Conservation (phyloP, 2,113 vertebrate genomes). For the Alethe castanea region DNA sequence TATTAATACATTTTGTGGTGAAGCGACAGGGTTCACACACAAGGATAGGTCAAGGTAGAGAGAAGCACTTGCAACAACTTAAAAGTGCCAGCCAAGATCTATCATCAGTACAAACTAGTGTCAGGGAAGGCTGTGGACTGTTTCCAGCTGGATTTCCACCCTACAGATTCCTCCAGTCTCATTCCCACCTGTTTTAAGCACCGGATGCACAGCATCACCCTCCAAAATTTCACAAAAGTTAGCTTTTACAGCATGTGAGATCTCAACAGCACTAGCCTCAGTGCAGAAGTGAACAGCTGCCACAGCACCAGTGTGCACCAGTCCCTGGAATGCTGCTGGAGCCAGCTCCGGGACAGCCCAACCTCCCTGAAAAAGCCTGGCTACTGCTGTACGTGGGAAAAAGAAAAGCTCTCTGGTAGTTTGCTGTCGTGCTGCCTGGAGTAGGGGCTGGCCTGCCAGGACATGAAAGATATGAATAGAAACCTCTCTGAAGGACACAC, state of each 20-base stretch:
- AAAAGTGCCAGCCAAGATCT: neutral
- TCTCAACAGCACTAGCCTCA: neutral
- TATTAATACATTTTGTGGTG: fast-evolving
- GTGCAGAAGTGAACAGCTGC: neutral
- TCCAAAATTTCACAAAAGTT: neutral
- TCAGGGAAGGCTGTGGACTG: neutral
- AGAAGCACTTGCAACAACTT: neutral
- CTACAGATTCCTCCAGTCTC: neutral
- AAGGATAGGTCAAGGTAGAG: neutral
- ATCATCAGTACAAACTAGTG: neutral
- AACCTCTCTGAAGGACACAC: neutral
- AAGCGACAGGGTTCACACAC: fast-evolving
- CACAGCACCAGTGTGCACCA: fast-evolving
- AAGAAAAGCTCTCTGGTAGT: neutral
- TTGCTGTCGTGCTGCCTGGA: neutral
- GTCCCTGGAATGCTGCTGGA: slow-evolving; percentile 28
- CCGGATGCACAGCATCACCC: fast-evolving
- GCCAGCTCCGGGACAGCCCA: fast-evolving
- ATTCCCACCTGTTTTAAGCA: neutral
- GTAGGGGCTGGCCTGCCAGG: neutral
- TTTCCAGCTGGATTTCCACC: neutral
- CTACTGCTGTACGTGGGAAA: neutral
- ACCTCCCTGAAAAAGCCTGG: neutral
- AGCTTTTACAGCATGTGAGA: neutral
- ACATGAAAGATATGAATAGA: neutral